Conservation (phyloP, 2,797 vertebrate species). For the Cyclopterus lumpus region DNA sequence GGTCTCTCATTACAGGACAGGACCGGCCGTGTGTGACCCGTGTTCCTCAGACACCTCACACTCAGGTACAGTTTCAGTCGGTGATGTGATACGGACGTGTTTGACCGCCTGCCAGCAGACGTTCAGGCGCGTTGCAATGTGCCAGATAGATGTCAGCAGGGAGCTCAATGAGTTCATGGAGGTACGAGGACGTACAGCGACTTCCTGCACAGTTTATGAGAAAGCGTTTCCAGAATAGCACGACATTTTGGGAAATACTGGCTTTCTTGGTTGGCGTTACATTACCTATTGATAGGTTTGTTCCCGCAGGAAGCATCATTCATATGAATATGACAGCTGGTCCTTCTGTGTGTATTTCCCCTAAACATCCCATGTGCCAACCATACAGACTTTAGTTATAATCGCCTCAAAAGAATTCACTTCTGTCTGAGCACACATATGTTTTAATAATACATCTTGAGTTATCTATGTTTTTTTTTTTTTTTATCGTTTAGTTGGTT, state of each 20-base stretch:
- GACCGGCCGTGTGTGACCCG: slow-evolving; percentile 62
- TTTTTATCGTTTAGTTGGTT: too few relatives aligned
- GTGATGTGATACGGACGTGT: slow-evolving; percentile 59
- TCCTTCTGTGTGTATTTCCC: neutral
- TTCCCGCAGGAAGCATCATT: neutral
- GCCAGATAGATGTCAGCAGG: slow-evolving; percentile 45
- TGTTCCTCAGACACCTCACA: slow-evolving; percentile 67
- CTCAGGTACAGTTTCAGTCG: slow-evolving; percentile 72
- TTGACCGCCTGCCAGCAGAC: slow-evolving; percentile 38
- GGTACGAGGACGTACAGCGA: neutral
- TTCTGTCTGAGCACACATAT: too few relatives aligned
- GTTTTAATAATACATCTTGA: too few relatives aligned
- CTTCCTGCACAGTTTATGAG: neutral
- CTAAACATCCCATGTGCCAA: neutral
- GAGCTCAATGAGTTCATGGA: neutral
- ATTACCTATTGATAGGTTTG: neutral
- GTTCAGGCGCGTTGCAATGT: slow-evolving; percentile 36
- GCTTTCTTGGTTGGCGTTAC: neutral
- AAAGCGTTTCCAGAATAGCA: neutral
- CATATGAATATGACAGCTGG: neutral
- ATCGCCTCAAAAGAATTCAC: too few relatives aligned
- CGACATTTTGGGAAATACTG: neutral
- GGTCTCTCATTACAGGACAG: slow-evolving; percentile 72
- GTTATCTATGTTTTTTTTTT: too few relatives aligned
- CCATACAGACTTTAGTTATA: neutral